A percentile compares a stretch with the other conserved stretches of the same genome.
Conservation (phyloP, 2,113 vertebrate genomes). For the Guaruba guarouba region DNA sequence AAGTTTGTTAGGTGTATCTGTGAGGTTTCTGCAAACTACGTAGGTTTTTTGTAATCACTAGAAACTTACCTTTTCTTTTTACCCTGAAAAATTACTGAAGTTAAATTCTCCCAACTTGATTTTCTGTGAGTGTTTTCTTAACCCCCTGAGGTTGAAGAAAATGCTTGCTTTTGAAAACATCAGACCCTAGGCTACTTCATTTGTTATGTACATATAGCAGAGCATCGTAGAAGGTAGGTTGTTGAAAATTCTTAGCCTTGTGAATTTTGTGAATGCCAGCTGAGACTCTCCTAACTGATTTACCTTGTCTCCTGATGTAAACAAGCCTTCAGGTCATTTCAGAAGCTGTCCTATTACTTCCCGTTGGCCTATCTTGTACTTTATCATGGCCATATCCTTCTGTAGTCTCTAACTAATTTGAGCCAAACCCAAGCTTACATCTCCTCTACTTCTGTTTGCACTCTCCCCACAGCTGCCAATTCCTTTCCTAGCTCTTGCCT, state of each 20-base stretch:
- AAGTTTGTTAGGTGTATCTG: neutral
- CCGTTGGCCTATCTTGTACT: neutral
- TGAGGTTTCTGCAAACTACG: neutral
- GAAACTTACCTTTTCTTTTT: neutral
- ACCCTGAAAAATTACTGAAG: neutral
- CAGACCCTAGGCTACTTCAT: neutral
- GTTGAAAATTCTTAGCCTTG: neutral
- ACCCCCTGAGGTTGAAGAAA: neutral
- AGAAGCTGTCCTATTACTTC: slow-evolving; percentile 5
- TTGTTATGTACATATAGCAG: neutral
- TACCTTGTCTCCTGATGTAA: neutral
- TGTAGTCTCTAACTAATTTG: slow-evolving; percentile 37
- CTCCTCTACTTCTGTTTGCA: slow-evolving; percentile 63
- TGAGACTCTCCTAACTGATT: neutral
- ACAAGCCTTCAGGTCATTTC: neutral
- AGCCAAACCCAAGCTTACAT: slow-evolving; percentile 52
- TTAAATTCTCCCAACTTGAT: neutral
- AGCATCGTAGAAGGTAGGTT: neutral
- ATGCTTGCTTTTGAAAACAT: neutral
- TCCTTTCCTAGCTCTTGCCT: slow-evolving; percentile 63
- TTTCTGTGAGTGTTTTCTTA: neutral
- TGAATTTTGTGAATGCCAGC: neutral
- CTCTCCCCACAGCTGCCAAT: slow-evolving; percentile 65
- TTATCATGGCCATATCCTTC: slow-evolving; percentile 38
- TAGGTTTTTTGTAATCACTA: neutral